Percentiles rank a stretch among this genome's conserved stretches.
These are phyloP conservation scores for Monochamus alternatus DNA, from an alignment of 2,888 invertebrate species.

Conservation along the genomic window DNA sequence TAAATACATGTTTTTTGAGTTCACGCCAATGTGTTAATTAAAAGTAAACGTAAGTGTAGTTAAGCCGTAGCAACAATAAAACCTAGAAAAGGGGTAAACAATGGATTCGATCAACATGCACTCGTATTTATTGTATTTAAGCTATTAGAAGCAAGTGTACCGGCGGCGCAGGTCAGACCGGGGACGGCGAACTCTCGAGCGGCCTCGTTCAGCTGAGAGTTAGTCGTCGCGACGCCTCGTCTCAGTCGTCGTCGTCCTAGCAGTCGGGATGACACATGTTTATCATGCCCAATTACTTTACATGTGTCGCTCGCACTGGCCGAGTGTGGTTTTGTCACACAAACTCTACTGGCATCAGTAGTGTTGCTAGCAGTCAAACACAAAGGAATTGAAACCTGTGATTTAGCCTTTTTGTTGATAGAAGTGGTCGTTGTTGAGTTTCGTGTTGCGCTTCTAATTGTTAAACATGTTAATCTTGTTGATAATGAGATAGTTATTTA, in stretches of 20 bases:
- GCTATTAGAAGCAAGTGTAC: conserved; percentile 28
- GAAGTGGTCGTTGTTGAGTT: conserved; percentile 49
- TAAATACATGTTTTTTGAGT: no score
- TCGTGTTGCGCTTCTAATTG: conserved; percentile 50
- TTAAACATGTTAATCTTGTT: conserved; percentile 50
- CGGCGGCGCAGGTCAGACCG: conserved; percentile 59
- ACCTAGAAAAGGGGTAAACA: neutral
- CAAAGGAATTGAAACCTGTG: conserved; percentile 51
- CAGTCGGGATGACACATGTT: conserved; percentile 61
- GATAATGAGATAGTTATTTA: conserved; percentile 36
- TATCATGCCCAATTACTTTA: conserved; percentile 60
- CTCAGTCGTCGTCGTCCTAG: conserved; percentile 42
- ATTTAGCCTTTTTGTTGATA: conserved; percentile 42
- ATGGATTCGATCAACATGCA: neutral
- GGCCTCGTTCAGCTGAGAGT: conserved; percentile 33
- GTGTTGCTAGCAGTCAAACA: conserved; percentile 37
- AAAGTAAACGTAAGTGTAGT: no score
- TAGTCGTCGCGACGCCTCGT: conserved; percentile 49
- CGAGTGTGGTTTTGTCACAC: conserved; percentile 45
- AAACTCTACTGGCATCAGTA: conserved; percentile 39
- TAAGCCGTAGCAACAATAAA: neutral
- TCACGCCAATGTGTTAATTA: no score
- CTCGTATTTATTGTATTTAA: conserved; percentile 21
- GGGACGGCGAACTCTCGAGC: conserved; percentile 57
- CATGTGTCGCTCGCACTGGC: conserved; percentile 53